phyloP scores from a whole-genome alignment of 2,797 vertebrate species.

The Cirrhinus mrigala region DNA sequence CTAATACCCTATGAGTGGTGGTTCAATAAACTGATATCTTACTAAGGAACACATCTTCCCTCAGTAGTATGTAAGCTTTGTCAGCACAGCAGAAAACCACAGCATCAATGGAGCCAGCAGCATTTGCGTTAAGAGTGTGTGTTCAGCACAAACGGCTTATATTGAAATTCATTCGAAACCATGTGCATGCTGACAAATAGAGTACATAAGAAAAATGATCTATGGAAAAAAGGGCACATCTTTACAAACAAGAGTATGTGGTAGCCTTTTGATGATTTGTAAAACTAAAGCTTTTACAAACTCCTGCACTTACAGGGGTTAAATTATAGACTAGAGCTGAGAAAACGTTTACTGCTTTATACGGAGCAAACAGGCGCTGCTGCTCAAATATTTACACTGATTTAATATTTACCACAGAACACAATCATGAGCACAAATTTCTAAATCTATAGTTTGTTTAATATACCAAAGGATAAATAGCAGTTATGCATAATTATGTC shows the following conservation, averaged over 20 bases:
- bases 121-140: background rate
- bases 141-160: background rate
- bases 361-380: background rate
- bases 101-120: background rate
- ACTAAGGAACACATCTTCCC: background rate
- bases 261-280: background rate
- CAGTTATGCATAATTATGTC: background rate
- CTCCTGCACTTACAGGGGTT: conserved; percentile 16
- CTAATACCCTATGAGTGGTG: background rate
- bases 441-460: background rate
- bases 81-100: conserved; percentile 2
- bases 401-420: background rate
- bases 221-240: background rate
- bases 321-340: conserved; percentile 30
- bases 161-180: background rate
- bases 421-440: background rate
- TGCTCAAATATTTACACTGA: background rate
- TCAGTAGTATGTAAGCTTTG: background rate
- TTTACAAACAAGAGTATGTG: background rate
- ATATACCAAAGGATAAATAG: background rate
- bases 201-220: background rate
- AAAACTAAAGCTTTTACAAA: background rate
- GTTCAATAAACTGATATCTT: background rate
- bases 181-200: background rate
- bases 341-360: conserved; percentile 28